A percentile compares a stretch with the other conserved stretches of the same genome.
Conservation (phyloP, 23 tunicate genomes). For the Trididemnum miniatum region DNA sequence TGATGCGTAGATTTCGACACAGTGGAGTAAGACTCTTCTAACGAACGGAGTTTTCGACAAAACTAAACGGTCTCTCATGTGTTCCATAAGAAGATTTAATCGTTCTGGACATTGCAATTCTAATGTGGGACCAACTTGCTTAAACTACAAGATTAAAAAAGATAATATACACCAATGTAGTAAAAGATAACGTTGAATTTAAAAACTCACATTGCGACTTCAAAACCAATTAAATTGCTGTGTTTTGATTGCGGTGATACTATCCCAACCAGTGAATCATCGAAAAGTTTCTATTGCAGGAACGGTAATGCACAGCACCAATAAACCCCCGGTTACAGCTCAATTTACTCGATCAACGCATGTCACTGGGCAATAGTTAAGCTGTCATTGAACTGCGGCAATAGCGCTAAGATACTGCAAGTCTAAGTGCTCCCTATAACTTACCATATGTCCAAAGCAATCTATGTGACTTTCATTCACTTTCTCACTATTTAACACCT, state of each 20-base stretch:
- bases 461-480: constrained; percentile 32
- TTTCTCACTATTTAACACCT: constrained; percentile 39
- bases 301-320: no score
- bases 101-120: constrained; percentile 41
- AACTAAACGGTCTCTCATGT: constrained; percentile 53
- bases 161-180: neutral
- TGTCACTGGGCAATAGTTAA: no score
- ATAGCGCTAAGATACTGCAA: no score
- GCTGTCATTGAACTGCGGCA: no score
- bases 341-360: no score
- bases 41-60: constrained; percentile 35
- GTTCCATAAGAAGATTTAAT: constrained; percentile 30
- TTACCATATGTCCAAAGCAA: constrained; percentile 38
- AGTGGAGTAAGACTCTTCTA: constrained; percentile 30
- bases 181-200: neutral
- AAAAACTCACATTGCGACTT: neutral
- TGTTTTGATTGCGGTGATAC: no score
- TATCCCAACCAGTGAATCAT: no score
- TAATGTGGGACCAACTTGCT: constrained; percentile 31
- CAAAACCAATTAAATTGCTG: no score
- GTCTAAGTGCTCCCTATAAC: no score
- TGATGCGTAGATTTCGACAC: constrained; percentile 57
- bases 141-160: neutral
- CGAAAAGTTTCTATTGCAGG: no score
- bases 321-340: no score